These are phyloP conservation scores for Melanotaenia maccullochi DNA, from an alignment of 2,797 vertebrate species.

Conservation along the genomic window DNA sequence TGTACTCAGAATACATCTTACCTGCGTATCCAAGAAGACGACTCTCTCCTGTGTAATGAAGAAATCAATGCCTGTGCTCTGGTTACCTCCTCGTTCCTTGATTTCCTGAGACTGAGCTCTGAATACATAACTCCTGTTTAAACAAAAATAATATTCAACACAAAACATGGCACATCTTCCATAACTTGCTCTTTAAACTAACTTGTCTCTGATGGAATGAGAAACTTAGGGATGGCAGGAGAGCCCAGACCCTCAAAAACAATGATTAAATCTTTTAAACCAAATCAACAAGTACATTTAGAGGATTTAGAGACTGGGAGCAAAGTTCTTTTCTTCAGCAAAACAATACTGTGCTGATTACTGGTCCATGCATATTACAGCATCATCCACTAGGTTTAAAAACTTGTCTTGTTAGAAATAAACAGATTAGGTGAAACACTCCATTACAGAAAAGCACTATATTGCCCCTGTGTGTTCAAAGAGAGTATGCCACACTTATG, in stretches of 20 bases:
- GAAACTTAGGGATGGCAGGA: no score
- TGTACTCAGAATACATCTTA: conserved; percentile 39
- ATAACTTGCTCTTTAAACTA: not conserved
- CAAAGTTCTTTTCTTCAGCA: not conserved
- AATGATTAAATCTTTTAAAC: not conserved
- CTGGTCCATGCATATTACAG: not conserved
- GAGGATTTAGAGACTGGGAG: not conserved
- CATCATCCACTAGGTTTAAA: not conserved
- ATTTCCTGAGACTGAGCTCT: conserved; percentile 91
- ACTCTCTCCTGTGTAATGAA: conserved; percentile 94
- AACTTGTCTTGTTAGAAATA: not conserved
- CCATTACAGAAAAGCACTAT: not conserved
- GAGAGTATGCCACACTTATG: conserved; percentile 1
- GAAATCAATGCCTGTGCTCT: conserved; percentile 93
- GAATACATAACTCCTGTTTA: conserved; percentile 87
- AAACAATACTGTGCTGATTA: not conserved
- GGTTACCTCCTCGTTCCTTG: conserved; percentile 92
- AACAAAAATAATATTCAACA: conserved; percentile 23
- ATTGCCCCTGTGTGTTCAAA: conserved; percentile 30
- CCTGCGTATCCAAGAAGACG: conserved; percentile 94
- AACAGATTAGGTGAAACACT: not conserved
- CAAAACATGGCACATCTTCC: not conserved
- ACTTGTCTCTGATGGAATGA: not conserved
- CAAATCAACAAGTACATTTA: not conserved
- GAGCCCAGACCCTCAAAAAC: not conserved